phyloP scores from a whole-genome alignment of 2,113 vertebrate species.

The Labeo catla region DNA sequence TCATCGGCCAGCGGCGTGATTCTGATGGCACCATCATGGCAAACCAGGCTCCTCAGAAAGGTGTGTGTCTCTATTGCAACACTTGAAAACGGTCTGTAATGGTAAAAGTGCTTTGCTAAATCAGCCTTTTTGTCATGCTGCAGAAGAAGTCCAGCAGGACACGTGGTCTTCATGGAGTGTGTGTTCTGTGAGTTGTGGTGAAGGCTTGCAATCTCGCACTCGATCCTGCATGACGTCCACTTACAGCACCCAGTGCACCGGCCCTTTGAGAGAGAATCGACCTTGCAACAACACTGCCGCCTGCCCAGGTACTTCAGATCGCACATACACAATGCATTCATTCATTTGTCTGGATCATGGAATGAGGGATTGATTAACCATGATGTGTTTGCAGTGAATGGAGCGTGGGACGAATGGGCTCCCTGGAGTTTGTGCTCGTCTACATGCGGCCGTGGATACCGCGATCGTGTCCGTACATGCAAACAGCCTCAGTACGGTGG shows the following conservation, averaged over 20 bases:
- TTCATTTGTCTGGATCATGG: background rate
- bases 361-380: background rate
- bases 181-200: slow-evolving; percentile 92
- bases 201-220: slow-evolving; percentile 92
- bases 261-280: slow-evolving; percentile 91
- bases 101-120: background rate
- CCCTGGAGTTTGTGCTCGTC: slow-evolving; percentile 98
- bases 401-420: slow-evolving; percentile 97
- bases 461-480: slow-evolving; percentile 91
- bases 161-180: slow-evolving; percentile 96
- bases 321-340: background rate
- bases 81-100: slow-evolving; percentile 57
- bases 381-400: slow-evolving; percentile 79
- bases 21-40: slow-evolving; percentile 57
- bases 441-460: slow-evolving; percentile 92
- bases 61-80: slow-evolving; percentile 63
- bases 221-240: slow-evolving; percentile 90
- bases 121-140: slow-evolving; percentile 32
- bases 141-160: slow-evolving; percentile 82
- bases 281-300: slow-evolving; percentile 92
- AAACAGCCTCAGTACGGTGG: slow-evolving; percentile 90
- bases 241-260: slow-evolving; percentile 90
- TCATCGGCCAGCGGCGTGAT: slow-evolving; percentile 87
- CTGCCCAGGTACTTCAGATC: slow-evolving; percentile 83
- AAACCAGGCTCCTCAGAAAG: slow-evolving; percentile 85